Base-by-base conservation (phyloP, 92 coral and sea anemone genomes). In the Porites cylindrica region DNA sequence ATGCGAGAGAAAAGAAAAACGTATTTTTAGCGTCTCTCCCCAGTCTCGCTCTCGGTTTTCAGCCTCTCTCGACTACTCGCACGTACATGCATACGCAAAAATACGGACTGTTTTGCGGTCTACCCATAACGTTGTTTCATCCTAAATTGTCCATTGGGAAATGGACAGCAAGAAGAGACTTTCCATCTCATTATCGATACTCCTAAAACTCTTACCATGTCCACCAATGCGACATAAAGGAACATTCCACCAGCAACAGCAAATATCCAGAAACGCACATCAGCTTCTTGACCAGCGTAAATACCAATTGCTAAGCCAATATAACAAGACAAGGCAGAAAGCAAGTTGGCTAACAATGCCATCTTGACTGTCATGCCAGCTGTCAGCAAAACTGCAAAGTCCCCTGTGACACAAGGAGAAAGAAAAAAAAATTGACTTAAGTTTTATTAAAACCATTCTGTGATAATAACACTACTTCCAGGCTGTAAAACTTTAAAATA, bases 211-310 rank as follows among this genome's bases (percentile, higher is more conserved):
- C 5, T 38, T 78, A 97, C 99, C 99, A 92, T 97, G 93, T 97
- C 97, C 47, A 96, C 96, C 19, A 97, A 90, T 3, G 99, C 96
- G 43, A 97, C 95, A 54, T 97, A 97, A 10, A 97, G 91, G 76
- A 97, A 97, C 88, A 97, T 93, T 51, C 99, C 99, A 3, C 87
- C 99, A 43, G 99, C 98, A 18, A 97, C 70, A 13, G 96, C 97
- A 88, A 95, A 96, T 71, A 97, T 93, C 99, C 99, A 97, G 81
- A 93, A 82, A 75, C 95, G 91, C n/a, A 89, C 91, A 10, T 93
- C 97, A 21, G 78, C 73, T 51, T 85, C 85, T 7, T 97, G 96
- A 7, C 99, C 99, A 58, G 93, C 60, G 59, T 70, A 66, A 43
- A 93, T 89, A 4, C 99, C 99, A 67, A 97, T 90, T 10, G 76